These are phyloP conservation scores for Sarcophaga carnaria DNA, from an alignment of 2,888 invertebrate genomes.

Conservation along the genomic window DNA sequence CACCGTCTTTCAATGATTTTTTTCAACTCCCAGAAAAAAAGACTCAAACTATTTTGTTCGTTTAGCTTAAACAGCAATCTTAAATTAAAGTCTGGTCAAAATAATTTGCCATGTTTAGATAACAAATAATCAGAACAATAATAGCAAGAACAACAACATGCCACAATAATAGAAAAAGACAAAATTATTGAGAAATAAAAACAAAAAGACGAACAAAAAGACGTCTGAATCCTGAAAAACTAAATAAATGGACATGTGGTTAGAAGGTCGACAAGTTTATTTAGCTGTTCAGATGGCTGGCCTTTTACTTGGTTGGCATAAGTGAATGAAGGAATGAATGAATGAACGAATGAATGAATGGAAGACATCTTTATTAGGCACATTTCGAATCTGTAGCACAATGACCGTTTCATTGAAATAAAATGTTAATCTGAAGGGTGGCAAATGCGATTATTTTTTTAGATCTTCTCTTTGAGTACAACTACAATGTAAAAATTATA, in stretches of 20 bases:
- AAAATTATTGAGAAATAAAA: background rate
- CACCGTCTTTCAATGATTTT: too few relatives aligned
- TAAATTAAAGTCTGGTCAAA: background rate
- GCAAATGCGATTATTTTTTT: background rate
- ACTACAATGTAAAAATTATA: background rate
- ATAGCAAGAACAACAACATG: background rate
- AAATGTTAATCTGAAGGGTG: slow-evolving; percentile 40
- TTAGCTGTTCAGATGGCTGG: background rate
- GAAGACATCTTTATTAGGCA: slow-evolving; percentile 22
- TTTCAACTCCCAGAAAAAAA: too few relatives aligned
- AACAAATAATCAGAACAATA: slow-evolving; percentile 10
- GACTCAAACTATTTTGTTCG: background rate
- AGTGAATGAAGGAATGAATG: background rate
- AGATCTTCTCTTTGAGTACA: too few relatives aligned
- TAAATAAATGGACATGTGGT: background rate
- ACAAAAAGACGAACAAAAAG: slow-evolving; percentile 5
- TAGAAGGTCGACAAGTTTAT: slow-evolving; percentile 18
- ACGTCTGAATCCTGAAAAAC: slow-evolving; percentile 6
- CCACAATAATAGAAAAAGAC: background rate
- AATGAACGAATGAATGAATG: background rate
- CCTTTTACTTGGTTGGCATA: background rate
- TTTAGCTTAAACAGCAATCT: background rate
- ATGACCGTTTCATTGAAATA: slow-evolving; percentile 57
- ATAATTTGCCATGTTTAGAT: slow-evolving; percentile 28
- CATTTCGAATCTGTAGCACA: slow-evolving; percentile 13